Base-by-base conservation (phyloP, 1,140 invertebrate species). In the Magallana ariakensis region DNA sequence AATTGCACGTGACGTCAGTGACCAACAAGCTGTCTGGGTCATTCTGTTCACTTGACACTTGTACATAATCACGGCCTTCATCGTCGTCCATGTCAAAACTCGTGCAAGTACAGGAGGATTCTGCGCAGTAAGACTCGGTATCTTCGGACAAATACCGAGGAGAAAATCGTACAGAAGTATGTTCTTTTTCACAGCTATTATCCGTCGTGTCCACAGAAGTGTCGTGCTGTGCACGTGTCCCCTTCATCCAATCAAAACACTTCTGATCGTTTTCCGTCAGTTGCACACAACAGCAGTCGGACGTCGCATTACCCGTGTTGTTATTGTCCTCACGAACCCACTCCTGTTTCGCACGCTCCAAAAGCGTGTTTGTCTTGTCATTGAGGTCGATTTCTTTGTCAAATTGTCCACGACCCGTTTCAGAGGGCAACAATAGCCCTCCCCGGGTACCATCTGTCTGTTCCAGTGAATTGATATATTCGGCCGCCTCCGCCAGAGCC, bases 1-100 rank as follows among this genome's bases (percentile, higher is more conserved):
- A 89, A 56, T 91, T 91, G 46, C 89, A 91, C n/a, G 91, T 91
- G 54, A 92, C 91, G 22, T 91, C 91, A 0, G 91, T 91, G 58
- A 91, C 91, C 55, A 88, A 87, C 7, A 92, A 55, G 53, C n/a
- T 60, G 66, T 54, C 10, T 16, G 53, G 80, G 60, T 66, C 82
- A 26, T 86, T 58, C 15, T 70, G 54, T n/a, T 16, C 11, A 2
- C 57, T 33, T 26, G 54, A 11, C 46, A 33, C 33, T 9, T 19
- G 22, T 19, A 58, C 16, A 33, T 57, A 8, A 82, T 66, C 19
- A 53, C 54, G 22, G 54, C 86, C 53, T 9, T 81, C 60, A 66
- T 86, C 83, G 80, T 58, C 62, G 19, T 86, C 82, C 66, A 84
- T 84, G 62, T 87, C 82, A 26, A 62, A 84, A 56, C 80, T 56